A percentile compares a stretch with the other conserved stretches of the same genome.
These are phyloP conservation scores for Phalacrocorax aristotelis DNA, from an alignment of 2,113 vertebrate genomes.

Conservation along the genomic window DNA sequence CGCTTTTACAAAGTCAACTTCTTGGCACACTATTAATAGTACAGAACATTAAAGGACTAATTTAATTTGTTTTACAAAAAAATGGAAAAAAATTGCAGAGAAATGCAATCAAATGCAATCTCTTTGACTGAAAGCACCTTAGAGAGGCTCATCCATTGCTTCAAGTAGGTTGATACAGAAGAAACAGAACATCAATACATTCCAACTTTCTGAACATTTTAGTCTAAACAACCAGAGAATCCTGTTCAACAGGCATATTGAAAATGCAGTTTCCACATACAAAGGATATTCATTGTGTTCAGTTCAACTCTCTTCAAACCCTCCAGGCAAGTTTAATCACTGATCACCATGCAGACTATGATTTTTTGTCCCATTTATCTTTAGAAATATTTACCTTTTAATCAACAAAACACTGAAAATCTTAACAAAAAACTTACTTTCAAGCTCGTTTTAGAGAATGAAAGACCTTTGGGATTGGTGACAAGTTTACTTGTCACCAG, in stretches of 20 bases:
- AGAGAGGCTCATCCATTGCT: not conserved
- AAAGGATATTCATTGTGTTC: not conserved
- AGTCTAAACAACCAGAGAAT: not conserved
- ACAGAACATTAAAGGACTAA: not conserved
- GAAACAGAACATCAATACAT: not conserved
- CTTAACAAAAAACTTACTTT: not conserved
- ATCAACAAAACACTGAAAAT: not conserved
- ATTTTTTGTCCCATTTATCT: not conserved
- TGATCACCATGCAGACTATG: not conserved
- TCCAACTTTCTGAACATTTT: not conserved
- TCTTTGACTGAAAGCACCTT: not conserved
- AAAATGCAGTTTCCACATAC: not conserved
- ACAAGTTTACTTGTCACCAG: not conserved
- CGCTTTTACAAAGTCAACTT: not conserved
- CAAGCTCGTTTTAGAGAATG: too few species aligned
- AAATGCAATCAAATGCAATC: not conserved
- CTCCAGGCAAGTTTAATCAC: not conserved
- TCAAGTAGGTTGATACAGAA: not conserved
- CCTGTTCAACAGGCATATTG: not conserved
- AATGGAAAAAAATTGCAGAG: not conserved
- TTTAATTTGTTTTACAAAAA: not conserved
- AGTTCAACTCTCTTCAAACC: not conserved
- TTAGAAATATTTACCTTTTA: not conserved
- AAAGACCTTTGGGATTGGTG: not conserved
- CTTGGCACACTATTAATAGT: not conserved